These are phyloP conservation scores for Polydrusus tereticollis DNA, from an alignment of 2,888 invertebrate species.

Conservation along the genomic window DNA sequence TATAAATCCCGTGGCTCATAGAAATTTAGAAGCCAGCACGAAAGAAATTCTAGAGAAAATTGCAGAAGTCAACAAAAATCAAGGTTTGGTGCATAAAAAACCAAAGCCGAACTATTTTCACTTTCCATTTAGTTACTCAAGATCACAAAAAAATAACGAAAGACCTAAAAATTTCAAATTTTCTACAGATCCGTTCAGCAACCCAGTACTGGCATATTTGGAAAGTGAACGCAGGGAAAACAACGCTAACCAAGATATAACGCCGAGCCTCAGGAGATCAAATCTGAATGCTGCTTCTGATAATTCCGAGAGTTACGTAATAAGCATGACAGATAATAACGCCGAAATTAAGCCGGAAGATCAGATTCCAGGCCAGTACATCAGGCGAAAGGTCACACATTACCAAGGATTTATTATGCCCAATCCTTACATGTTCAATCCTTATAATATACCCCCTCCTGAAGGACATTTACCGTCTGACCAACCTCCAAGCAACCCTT, in stretches of 20 bases:
- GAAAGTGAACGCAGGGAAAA: conserved; percentile 51
- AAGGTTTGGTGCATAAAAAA: conserved; percentile 61
- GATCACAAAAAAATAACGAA: conserved; percentile 48
- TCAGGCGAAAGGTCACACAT: conserved; percentile 64
- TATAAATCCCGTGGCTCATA: neutral
- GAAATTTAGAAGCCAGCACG: conserved; percentile 54
- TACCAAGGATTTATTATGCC: conserved; percentile 61
- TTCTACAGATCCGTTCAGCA: conserved; percentile 57
- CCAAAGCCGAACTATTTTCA: conserved; percentile 55
- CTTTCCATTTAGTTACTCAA: conserved; percentile 57
- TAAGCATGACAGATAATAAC: conserved; percentile 48
- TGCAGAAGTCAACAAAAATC: conserved; percentile 69
- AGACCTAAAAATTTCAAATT: conserved; percentile 54
- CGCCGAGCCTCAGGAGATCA: conserved; percentile 36
- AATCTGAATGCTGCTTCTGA: conserved; percentile 9
- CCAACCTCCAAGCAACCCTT: neutral
- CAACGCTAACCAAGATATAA: conserved; percentile 6
- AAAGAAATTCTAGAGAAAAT: conserved; percentile 72
- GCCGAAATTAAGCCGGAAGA: conserved; percentile 55
- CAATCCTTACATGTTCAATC: conserved; percentile 36
- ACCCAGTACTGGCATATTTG: conserved; percentile 62
- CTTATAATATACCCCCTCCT: neutral
- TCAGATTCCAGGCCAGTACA: conserved; percentile 59
- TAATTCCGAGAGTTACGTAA: conserved; percentile 40
- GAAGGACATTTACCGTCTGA: neutral